Conservation (phyloP, 2,113 vertebrate genomes). For the Vulpes ferrilata region DNA sequence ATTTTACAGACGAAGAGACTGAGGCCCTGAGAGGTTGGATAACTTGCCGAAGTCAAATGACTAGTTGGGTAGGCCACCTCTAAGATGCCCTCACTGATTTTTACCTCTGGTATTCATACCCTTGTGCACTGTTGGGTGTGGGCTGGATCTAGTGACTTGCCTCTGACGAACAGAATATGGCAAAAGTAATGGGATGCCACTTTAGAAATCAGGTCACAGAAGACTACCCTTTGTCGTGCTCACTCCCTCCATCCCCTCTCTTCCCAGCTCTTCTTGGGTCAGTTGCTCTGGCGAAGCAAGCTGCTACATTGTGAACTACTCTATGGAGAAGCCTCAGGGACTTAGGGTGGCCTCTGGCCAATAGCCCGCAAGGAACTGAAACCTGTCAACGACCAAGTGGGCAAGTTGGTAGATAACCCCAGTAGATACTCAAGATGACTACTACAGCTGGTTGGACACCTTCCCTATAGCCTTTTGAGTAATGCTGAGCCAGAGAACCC, state of each 20-base stretch:
- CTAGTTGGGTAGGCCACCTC: too few species aligned
- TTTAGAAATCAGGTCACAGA: background rate
- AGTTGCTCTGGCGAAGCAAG: background rate
- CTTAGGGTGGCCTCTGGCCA: background rate
- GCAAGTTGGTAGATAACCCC: background rate
- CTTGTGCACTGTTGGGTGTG: too few species aligned
- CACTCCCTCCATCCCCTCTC: background rate
- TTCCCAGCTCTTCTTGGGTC: background rate
- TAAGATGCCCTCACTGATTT: background rate
- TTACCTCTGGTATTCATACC: background rate
- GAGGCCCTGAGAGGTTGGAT: background rate
- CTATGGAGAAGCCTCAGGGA: background rate
- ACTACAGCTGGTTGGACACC: too few species aligned
- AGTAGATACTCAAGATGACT: background rate
- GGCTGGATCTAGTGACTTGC: background rate
- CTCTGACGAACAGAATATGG: background rate
- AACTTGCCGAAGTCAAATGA: background rate
- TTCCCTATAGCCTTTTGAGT: background rate
- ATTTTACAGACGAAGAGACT: background rate
- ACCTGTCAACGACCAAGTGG: background rate
- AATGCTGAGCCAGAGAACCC: background rate
- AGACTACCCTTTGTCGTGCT: background rate
- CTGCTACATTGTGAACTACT: background rate
- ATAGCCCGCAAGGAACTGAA: background rate
- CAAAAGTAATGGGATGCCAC: background rate